Evolutionary conservation across 2,888 invertebrate genomes (phyloP).

Genomic region (Malthinus seriepunctatus): DNA sequence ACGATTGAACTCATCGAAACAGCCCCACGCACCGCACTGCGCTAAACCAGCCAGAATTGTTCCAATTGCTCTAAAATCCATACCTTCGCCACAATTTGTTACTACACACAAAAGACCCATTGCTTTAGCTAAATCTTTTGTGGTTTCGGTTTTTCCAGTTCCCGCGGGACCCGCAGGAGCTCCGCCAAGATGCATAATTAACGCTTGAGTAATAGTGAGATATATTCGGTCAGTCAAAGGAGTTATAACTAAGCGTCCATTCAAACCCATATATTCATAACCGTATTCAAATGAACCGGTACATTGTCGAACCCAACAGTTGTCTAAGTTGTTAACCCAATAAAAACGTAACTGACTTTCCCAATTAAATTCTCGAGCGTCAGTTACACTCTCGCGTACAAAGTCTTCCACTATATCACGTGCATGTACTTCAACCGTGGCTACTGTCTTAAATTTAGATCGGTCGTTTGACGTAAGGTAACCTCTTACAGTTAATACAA

Average conservation of each 20-base stretch:
- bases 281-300: constrained; percentile 88
- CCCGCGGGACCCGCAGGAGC: constrained; percentile 86
- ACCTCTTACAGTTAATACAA: constrained; percentile 75
- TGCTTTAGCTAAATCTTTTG: constrained; percentile 90
- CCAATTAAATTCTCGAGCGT: constrained; percentile 89
- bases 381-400: constrained; percentile 79
- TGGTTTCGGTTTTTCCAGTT: constrained; percentile 91
- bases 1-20: constrained; percentile 93
- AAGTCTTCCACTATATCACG: constrained; percentile 87
- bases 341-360: constrained; percentile 92
- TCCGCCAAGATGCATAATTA: constrained; percentile 89
- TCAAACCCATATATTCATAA: constrained; percentile 94
- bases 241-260: constrained; percentile 88
- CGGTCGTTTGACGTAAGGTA: constrained; percentile 80
- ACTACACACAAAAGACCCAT: constrained; percentile 81
- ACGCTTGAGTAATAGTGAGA: constrained; percentile 89
- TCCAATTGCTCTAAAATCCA: constrained; percentile 85
- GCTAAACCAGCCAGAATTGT: constrained; percentile 76
- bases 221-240: constrained; percentile 92
- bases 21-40: constrained; percentile 94
- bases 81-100: constrained; percentile 92
- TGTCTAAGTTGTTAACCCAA: constrained; percentile 82
- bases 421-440: constrained; percentile 91
- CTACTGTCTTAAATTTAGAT: constrained; percentile 83
- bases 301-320: constrained; percentile 82